These are phyloP conservation scores for Dexiosoma caninum DNA, from an alignment of 2,888 invertebrate species.

Conservation along the genomic window DNA sequence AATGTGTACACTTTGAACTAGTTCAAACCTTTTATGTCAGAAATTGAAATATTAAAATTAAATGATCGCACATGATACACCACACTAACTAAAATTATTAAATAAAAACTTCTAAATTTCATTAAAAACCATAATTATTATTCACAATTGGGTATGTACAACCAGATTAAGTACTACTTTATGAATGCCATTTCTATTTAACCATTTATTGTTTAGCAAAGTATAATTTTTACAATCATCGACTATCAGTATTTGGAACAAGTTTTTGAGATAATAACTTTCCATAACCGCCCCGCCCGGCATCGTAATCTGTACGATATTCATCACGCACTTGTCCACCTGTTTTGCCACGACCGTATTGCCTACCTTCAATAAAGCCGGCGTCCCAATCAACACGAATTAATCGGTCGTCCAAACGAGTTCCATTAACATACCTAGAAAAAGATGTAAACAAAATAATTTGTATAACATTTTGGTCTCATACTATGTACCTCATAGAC, in stretches of 20 bases:
- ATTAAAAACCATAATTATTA: no score
- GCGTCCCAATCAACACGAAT: slow-evolving; percentile 99
- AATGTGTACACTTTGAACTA: no score
- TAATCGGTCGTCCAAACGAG: slow-evolving; percentile 96
- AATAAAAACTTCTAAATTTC: no score
- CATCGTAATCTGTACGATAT: slow-evolving; percentile 97
- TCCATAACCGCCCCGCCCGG: slow-evolving; percentile 97
- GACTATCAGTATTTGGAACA: slow-evolving; percentile 78
- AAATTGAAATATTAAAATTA: no score
- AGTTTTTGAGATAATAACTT: slow-evolving; percentile 94
- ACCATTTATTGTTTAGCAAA: background rate
- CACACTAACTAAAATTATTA: no score
- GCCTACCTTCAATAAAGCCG: slow-evolving; percentile 98
- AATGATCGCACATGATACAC: no score
- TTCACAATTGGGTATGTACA: no score
- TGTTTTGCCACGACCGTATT: slow-evolving; percentile 98
- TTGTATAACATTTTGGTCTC: background rate
- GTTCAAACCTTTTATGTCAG: no score
- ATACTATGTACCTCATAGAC: slow-evolving; percentile 83
- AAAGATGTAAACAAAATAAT: no score
- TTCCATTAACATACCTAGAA: slow-evolving; percentile 97
- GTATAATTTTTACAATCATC: slow-evolving; percentile 48
- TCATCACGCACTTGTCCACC: slow-evolving; percentile 99
- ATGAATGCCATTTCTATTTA: background rate
- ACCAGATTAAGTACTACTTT: no score